These are phyloP conservation scores for Tinea trinotella DNA, from an alignment of 2,888 invertebrate genomes.

Conservation along the genomic window DNA sequence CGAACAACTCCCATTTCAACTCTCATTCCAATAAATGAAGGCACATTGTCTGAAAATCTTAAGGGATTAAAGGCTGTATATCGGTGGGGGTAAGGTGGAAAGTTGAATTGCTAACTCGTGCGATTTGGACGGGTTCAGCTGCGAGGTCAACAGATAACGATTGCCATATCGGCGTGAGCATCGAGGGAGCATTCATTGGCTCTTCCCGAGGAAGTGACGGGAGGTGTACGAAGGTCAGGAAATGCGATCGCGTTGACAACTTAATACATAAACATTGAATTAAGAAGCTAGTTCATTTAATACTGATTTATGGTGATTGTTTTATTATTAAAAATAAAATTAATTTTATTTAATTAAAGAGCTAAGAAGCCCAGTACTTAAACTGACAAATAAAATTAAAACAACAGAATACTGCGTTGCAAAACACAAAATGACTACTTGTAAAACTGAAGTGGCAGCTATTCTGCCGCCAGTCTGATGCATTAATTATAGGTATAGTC, in stretches of 20 bases:
- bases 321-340: too few relatives aligned
- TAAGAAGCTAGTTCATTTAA: too few relatives aligned
- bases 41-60: slow-evolving; percentile 10
- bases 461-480: too few relatives aligned
- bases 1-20: slow-evolving; percentile 18
- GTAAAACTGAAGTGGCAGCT: too few relatives aligned
- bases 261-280: slow-evolving; percentile 3
- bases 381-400: too few relatives aligned
- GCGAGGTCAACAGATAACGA: slow-evolving; percentile 19
- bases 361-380: too few relatives aligned
- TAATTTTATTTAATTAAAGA: too few relatives aligned
- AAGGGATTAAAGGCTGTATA: slow-evolving; percentile 17
- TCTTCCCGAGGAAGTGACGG: slow-evolving; percentile 20
- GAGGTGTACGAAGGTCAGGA: slow-evolving; percentile 11
- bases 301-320: too few relatives aligned
- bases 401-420: too few relatives aligned
- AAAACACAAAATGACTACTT: too few relatives aligned
- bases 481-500: too few relatives aligned
- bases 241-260: slow-evolving; percentile 16
- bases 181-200: slow-evolving; percentile 20
- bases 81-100: not conserved
- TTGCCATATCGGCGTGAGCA: slow-evolving; percentile 18
- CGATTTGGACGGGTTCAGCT: slow-evolving; percentile 6
- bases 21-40: slow-evolving; percentile 16
- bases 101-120: slow-evolving; percentile 12